Conservation (phyloP, 2,113 vertebrate genomes). For the Tragelaphus scriptus region DNA sequence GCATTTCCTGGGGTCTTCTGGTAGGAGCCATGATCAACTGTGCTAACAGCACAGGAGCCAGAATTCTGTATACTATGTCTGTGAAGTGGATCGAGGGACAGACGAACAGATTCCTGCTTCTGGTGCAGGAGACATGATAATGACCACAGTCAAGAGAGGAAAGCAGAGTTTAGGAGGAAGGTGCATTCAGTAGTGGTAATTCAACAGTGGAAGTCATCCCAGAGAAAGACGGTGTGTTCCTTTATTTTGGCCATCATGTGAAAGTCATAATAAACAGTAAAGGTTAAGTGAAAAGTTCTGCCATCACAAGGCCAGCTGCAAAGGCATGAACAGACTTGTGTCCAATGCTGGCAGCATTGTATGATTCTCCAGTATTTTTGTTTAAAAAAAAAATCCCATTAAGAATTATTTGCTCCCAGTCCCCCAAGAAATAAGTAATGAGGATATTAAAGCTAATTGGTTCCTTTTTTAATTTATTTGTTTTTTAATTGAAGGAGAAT, state of each 20-base stretch:
- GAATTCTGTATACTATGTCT: constrained; percentile 83
- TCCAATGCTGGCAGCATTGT: constrained; percentile 88
- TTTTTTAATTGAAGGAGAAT: not conserved
- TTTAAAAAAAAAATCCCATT: not conserved
- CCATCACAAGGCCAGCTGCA: constrained; percentile 87
- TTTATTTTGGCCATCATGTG: constrained; percentile 89
- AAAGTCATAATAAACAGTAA: constrained; percentile 90
- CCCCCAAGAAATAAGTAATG: not conserved
- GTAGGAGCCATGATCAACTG: not conserved
- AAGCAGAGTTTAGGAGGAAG: constrained; percentile 88
- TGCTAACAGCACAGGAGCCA: not conserved
- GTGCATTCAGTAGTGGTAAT: constrained; percentile 90
- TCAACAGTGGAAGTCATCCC: constrained; percentile 88
- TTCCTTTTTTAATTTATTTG: not conserved
- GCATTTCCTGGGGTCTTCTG: not conserved
- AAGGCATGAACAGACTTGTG: constrained; percentile 88
- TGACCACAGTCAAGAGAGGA: constrained; percentile 90
- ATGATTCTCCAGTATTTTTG: constrained; percentile 46
- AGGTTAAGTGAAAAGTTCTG: constrained; percentile 92
- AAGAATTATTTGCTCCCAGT: not conserved
- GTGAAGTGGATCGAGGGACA: constrained; percentile 87
- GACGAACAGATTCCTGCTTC: constrained; percentile 84
- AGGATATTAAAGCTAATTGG: not conserved
- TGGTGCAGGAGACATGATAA: constrained; percentile 87
- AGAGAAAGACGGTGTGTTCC: constrained; percentile 89